Evolutionary conservation across 1,140 invertebrate species (phyloP).

Genomic region (Ceratina japonica): DNA sequence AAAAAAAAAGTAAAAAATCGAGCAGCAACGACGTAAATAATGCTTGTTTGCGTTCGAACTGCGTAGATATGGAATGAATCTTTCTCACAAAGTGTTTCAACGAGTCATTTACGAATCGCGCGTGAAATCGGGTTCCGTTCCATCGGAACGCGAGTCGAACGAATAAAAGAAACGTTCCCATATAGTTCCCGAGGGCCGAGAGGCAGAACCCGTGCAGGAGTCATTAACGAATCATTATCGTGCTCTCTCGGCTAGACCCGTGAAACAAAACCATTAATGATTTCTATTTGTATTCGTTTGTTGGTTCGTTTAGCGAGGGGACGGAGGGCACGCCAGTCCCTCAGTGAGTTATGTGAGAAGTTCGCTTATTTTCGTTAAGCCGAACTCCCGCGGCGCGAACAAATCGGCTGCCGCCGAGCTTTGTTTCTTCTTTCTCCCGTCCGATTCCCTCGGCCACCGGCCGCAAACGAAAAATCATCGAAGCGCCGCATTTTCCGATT

Average conservation of each 20-base stretch:
- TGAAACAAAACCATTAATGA: constrained; percentile 79
- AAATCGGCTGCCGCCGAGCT: constrained; percentile 72
- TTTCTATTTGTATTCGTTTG: constrained; percentile 77
- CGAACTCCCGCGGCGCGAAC: constrained; percentile 77
- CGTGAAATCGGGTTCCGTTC: constrained; percentile 69
- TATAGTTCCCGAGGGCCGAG: not conserved
- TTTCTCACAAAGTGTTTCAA: constrained; percentile 33
- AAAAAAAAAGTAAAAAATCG: too few relatives aligned
- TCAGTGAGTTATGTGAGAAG: constrained; percentile 78
- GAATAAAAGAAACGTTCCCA: constrained; percentile 45
- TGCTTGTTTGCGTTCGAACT: too few relatives aligned
- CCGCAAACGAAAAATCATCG: not conserved
- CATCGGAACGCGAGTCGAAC: constrained; percentile 25
- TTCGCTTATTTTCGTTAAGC: constrained; percentile 76
- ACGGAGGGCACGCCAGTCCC: constrained; percentile 48
- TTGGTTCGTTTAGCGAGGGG: constrained; percentile 53
- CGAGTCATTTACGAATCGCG: constrained; percentile 52
- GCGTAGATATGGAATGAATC: too few relatives aligned
- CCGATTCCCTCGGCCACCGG: constrained; percentile 40
- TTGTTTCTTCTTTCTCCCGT: constrained; percentile 66
- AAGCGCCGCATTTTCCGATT: constrained; percentile 1
- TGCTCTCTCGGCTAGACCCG: constrained; percentile 45
- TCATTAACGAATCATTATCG: constrained; percentile 77
- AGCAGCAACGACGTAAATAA: too few relatives aligned
- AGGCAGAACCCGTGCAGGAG: constrained; percentile 43